Evolutionary conservation across 2,797 vertebrate genomes (phyloP).

Genomic region (Protosalanx chinensis): DNA sequence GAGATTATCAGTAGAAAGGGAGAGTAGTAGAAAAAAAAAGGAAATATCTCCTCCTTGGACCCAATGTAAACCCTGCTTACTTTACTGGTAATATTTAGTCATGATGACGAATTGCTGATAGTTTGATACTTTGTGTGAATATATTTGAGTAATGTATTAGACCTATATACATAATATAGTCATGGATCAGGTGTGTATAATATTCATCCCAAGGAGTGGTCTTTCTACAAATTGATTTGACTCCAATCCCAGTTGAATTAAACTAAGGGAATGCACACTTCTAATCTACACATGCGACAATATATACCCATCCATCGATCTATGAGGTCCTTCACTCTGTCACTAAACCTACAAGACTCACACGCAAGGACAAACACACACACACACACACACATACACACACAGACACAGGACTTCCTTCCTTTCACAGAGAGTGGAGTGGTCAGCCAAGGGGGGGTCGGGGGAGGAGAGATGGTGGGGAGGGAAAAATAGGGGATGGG

Average conservation of each 20-base stretch:
- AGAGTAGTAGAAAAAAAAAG: not conserved
- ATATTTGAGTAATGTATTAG: too few species aligned
- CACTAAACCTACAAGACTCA: not conserved
- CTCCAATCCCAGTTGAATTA: too few species aligned
- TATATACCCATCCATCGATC: not conserved
- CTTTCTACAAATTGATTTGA: too few species aligned
- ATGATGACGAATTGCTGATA: too few species aligned
- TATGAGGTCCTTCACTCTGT: not conserved
- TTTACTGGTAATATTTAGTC: too few species aligned
- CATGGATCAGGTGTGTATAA: too few species aligned
- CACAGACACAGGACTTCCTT: slow-evolving; percentile 45
- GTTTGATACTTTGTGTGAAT: too few species aligned
- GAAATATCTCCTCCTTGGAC: too few species aligned
- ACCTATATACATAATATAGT: too few species aligned
- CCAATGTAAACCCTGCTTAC: too few species aligned
- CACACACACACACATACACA: not conserved
- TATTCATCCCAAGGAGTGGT: too few species aligned
- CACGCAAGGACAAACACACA: not conserved
- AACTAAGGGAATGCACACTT: not conserved
- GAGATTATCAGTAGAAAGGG: slow-evolving; percentile 13
- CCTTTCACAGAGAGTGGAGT: slow-evolving; percentile 42
- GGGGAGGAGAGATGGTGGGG: slow-evolving; percentile 10
- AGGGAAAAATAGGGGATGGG: not conserved
- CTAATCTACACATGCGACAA: not conserved
- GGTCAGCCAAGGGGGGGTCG: slow-evolving; percentile 10